phyloP scores from a whole-genome alignment of 2,113 vertebrate genomes.

The Dipodomys ordii region DNA sequence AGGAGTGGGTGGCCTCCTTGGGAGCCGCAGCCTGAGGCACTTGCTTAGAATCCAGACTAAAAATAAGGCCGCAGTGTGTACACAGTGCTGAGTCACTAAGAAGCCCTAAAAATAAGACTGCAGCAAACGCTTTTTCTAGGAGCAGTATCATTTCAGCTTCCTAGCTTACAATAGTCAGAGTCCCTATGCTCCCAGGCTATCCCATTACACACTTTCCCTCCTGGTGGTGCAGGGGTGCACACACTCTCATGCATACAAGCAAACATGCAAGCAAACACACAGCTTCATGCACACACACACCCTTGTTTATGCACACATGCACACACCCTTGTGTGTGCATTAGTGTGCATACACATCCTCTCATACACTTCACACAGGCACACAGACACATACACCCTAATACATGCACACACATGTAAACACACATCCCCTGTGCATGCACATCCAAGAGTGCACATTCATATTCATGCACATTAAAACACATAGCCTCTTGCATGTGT shows the following conservation, averaged over 20 bases:
- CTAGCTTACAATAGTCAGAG: neutral
- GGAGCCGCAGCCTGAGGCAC: neutral
- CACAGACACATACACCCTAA: too few relatives aligned
- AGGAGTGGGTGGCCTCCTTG: neutral
- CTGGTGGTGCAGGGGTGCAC: neutral
- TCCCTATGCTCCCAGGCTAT: neutral
- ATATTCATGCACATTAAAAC: too few relatives aligned
- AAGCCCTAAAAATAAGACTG: conserved; percentile 42
- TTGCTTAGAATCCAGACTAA: neutral
- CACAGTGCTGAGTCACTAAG: conserved; percentile 35
- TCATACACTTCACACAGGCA: too few relatives aligned
- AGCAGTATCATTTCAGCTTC: neutral
- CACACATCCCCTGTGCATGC: neutral
- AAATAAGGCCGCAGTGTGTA: neutral
- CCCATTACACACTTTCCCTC: neutral
- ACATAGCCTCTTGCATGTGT: too few relatives aligned
- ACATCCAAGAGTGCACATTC: too few relatives aligned
- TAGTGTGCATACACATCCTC: too few relatives aligned
- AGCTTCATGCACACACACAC: neutral
- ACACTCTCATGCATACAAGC: neutral
- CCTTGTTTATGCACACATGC: too few relatives aligned
- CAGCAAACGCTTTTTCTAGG: neutral
- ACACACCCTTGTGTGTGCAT: too few relatives aligned
- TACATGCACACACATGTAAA: neutral
- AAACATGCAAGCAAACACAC: accelerated